Evolutionary conservation across 1,140 invertebrate species (phyloP).

Genomic region (Heliconius congener): DNA sequence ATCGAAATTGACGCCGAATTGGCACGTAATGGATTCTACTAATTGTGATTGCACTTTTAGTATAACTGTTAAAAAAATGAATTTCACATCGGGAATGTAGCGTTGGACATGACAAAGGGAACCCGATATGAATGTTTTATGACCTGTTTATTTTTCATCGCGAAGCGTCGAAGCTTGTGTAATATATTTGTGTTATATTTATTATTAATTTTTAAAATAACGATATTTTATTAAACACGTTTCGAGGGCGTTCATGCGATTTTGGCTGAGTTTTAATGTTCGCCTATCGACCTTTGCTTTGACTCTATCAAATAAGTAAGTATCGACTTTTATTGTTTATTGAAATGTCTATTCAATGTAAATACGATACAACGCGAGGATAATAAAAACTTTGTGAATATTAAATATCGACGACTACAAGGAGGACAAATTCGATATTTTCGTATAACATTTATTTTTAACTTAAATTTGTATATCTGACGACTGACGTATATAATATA

Average conservation of each 20-base stretch:
- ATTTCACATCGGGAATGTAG: conserved; percentile 45
- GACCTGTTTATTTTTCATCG: conserved; percentile 65
- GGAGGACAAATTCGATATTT: not conserved
- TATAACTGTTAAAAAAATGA: conserved; percentile 45
- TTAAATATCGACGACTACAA: not conserved
- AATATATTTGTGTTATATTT: conserved; percentile 53
- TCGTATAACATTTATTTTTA: not conserved
- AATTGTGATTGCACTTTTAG: conserved; percentile 67
- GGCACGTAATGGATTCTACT: conserved; percentile 57
- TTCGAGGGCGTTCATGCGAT: conserved; percentile 22
- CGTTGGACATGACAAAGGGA: conserved; percentile 55
- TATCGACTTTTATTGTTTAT: conserved; percentile 18
- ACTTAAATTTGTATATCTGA: not conserved
- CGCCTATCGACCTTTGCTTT: conserved; percentile 17
- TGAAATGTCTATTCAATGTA: conserved; percentile 27
- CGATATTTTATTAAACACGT: conserved; percentile 23
- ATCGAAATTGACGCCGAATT: conserved; percentile 63
- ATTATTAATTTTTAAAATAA: conserved; percentile 30
- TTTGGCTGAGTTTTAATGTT: conserved; percentile 13
- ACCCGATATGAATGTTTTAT: conserved; percentile 73
- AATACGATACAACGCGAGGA: conserved; percentile 12
- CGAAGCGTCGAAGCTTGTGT: conserved; percentile 65
- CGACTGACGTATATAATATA: too few species aligned
- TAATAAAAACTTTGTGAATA: conserved; percentile 21
- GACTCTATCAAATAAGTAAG: conserved; percentile 19